phyloP scores from a whole-genome alignment of 2,888 invertebrate genomes.

The Fragum whitleyi region DNA sequence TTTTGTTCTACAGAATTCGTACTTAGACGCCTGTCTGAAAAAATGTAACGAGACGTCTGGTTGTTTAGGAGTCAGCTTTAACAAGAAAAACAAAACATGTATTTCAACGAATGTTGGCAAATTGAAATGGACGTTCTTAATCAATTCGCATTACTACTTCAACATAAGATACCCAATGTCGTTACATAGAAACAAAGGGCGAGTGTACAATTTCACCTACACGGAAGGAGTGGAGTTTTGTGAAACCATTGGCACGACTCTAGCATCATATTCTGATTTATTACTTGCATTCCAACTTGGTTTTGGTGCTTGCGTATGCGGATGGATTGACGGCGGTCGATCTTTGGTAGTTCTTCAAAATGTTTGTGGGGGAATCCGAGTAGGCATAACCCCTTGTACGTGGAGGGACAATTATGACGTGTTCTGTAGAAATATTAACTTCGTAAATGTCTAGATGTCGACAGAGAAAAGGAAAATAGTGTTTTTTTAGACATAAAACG shows the following conservation, averaged over 20 bases:
- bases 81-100: neutral
- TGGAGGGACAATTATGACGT: neutral
- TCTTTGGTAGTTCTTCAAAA: neutral
- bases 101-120: neutral
- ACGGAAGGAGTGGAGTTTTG: neutral
- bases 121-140: neutral
- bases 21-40: neutral
- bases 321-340: neutral
- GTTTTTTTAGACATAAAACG: no score
- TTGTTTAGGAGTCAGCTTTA: neutral
- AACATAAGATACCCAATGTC: neutral
- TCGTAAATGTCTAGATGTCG: neutral
- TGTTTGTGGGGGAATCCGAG: neutral
- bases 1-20: neutral
- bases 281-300: neutral
- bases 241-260: neutral
- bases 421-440: neutral
- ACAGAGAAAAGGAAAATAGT: no score
- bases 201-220: neutral
- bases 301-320: neutral
- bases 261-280: neutral
- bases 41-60: neutral
- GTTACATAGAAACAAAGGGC: neutral
- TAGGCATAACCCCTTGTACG: neutral
- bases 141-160: neutral